Base-by-base conservation (phyloP, 1,140 invertebrate species). In the Rhagoletis pomonella region DNA sequence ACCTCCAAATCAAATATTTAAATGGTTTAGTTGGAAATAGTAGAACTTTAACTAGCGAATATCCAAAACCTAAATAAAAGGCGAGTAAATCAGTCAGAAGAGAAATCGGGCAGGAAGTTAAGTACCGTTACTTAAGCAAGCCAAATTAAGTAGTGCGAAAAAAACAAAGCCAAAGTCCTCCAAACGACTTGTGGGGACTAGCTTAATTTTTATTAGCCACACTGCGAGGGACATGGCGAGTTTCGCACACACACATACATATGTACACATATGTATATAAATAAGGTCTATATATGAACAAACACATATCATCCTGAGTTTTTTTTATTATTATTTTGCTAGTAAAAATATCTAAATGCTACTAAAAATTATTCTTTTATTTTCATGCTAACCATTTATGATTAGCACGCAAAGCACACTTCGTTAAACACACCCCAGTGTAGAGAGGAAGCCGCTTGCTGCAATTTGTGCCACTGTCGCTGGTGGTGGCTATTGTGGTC, bases 361-460 rank as follows among this genome's bases (percentile, higher is more conserved):
- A 5, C 50, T 55, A 55, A 55, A 55, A 55, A 55, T 5, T 4
- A 44, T 69, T 14, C 9, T 12, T 73, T 44, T 47, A 17, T 39
- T 47, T n/a, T 47, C 17, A 17, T 73, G 47, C 44, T 44, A 10
- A 14, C 39, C 42, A 2, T 42, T 19, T 73, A 14, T 73, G 67
- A 42, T 47, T 14, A 73, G 6, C 67, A 73, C 67, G 67, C 67
- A 73, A 73, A 12, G 67, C 42, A 73, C 67, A 73, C 67, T 73
- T 73, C 67, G 67, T 73, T 73, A 73, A 73, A 73, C 67, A 47
- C 4, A n/a, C 67, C 67, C 39, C 42, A 73, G 44, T 12, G 67
- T 44, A 73, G 50, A 29, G 29, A 29, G 29, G 65, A 4, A 42
- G 10, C 39, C 42, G 65, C 39, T 29, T 29, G 39, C 42, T 44